Percentiles rank a stretch among this genome's conserved stretches.
Evolutionary conservation across 2,888 invertebrate genomes (phyloP).

Genomic region (Dynastes hyllus): DNA sequence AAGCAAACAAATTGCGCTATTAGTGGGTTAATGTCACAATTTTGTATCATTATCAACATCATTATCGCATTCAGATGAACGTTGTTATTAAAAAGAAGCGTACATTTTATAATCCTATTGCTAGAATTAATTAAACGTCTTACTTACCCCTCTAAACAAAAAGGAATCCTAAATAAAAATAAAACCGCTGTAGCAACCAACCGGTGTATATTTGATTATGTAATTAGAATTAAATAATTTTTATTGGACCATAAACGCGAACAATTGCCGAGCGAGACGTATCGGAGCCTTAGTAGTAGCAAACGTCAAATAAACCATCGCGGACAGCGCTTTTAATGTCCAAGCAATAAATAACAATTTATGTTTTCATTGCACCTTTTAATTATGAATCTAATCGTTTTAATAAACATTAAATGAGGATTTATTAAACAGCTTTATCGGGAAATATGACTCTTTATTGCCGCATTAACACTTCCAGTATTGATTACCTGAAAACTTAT

Average conservation of each 20-base stretch:
- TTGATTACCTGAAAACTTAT: slow-evolving; percentile 47
- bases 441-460: slow-evolving; percentile 46
- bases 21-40: too few relatives aligned
- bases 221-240: slow-evolving; percentile 24
- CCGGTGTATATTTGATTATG: not conserved
- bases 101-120: too few relatives aligned
- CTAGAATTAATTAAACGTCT: not conserved
- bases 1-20: too few relatives aligned
- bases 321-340: slow-evolving; percentile 25
- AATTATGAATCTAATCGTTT: slow-evolving; percentile 42
- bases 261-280: slow-evolving; percentile 5
- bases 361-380: slow-evolving; percentile 46
- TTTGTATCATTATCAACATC: too few relatives aligned
- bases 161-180: not conserved
- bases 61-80: too few relatives aligned
- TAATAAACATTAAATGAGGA: slow-evolving; percentile 39
- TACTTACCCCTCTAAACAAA: not conserved
- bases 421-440: slow-evolving; percentile 44
- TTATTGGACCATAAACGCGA: slow-evolving; percentile 31
- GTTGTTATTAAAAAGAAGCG: too few relatives aligned
- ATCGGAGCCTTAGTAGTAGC: not conserved
- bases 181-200: not conserved
- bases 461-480: slow-evolving; percentile 41
- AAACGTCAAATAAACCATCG: slow-evolving; percentile 44
- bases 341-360: slow-evolving; percentile 41